Conservation (phyloP, 2,888 invertebrate genomes). For the Trissolcus japonicus region DNA sequence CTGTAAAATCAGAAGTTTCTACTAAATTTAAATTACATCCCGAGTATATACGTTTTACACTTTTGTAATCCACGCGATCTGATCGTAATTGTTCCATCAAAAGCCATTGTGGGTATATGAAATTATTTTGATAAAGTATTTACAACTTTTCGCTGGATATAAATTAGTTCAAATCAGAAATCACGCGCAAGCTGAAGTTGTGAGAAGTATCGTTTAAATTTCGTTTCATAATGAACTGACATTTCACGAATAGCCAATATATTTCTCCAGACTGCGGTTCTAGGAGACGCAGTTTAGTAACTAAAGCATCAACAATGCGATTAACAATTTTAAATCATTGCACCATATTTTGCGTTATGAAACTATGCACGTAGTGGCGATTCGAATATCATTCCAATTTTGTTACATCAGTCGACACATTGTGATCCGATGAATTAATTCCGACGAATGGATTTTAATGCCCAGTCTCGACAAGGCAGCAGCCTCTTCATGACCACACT, state of each 20-base stretch:
- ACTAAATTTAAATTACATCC: not conserved
- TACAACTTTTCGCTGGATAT: not conserved
- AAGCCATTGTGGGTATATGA: too few species aligned
- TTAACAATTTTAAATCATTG: slow-evolving; percentile 21
- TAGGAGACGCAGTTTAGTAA: slow-evolving; percentile 8
- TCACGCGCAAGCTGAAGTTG: not conserved
- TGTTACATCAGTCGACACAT: slow-evolving; percentile 36
- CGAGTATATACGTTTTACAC: not conserved
- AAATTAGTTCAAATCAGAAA: not conserved
- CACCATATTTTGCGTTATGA: slow-evolving; percentile 9
- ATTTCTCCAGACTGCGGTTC: not conserved
- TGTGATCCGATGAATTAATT: slow-evolving; percentile 42
- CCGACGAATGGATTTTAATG: slow-evolving; percentile 10
- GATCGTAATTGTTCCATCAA: too few species aligned
- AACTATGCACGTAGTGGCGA: slow-evolving; percentile 9
- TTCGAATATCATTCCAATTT: slow-evolving; percentile 30
- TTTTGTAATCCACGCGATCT: too few species aligned
- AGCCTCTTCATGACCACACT: slow-evolving; percentile 49
- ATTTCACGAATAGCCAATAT: slow-evolving; percentile 38
- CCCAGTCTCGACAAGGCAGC: slow-evolving; percentile 44
- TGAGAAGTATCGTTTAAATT: slow-evolving; percentile 3
- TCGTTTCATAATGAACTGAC: slow-evolving; percentile 26
- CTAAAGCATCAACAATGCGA: slow-evolving; percentile 10
- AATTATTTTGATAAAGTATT: too few species aligned
- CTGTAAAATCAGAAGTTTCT: too few species aligned